phyloP scores from a whole-genome alignment of 2,113 vertebrate species.

The Meles meles region DNA sequence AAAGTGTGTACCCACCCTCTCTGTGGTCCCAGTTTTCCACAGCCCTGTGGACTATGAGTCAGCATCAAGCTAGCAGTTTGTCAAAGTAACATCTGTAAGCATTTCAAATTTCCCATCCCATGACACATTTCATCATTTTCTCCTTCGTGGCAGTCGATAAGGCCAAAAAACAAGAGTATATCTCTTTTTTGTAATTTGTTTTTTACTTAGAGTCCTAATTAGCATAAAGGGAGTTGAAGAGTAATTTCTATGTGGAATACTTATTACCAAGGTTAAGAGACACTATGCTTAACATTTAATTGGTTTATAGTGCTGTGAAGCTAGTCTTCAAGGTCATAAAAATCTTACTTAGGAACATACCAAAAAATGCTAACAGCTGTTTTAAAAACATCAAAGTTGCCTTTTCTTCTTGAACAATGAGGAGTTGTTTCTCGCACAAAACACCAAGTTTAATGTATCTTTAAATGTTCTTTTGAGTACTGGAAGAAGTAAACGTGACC shows the following conservation, averaged over 20 bases:
- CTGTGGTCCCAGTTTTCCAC: neutral
- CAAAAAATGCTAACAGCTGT: slow-evolving; percentile 55
- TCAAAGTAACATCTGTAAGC: slow-evolving; percentile 17
- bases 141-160: slow-evolving; percentile 43
- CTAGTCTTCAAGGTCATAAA: slow-evolving; percentile 68
- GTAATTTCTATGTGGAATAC: slow-evolving; percentile 49
- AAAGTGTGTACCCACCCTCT: neutral
- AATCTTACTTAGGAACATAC: slow-evolving; percentile 37
- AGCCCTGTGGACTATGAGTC: slow-evolving; percentile 16
- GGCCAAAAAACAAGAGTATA: slow-evolving; percentile 28
- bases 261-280: slow-evolving; percentile 67
- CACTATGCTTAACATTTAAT: slow-evolving; percentile 69
- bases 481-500: slow-evolving; percentile 24
- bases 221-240: slow-evolving; percentile 56
- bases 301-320: slow-evolving; percentile 52
- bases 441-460: slow-evolving; percentile 12
- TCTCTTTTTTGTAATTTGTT: slow-evolving; percentile 35
- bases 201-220: slow-evolving; percentile 56
- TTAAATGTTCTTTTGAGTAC: slow-evolving; percentile 44
- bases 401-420: neutral
- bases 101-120: slow-evolving; percentile 17
- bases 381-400: slow-evolving; percentile 25
- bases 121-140: neutral
- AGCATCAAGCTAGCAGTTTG: neutral
- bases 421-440: slow-evolving; percentile 16